Evolutionary conservation across 2,888 invertebrate species (phyloP).

Genomic region (Cheilosia grossa): DNA sequence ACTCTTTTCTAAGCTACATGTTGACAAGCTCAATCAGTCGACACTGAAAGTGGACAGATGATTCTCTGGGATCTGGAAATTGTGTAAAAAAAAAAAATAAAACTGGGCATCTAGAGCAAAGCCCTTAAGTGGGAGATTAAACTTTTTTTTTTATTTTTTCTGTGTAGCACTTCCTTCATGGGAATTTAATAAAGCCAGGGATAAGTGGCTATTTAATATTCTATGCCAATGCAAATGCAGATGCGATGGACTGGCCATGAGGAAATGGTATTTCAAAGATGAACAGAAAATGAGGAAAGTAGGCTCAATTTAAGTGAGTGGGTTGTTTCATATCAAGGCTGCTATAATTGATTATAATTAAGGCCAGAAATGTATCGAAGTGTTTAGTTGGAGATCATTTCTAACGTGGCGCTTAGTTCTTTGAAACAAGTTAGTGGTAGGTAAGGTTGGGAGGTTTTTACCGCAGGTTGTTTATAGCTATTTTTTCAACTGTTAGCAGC

Average conservation of each 20-base stretch:
- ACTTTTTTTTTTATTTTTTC: slow-evolving; percentile 18
- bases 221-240: slow-evolving; percentile 9
- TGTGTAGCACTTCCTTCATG: slow-evolving; percentile 9
- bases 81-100: background rate
- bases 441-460: too few species aligned
- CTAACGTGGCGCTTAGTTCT: too few species aligned
- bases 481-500: too few species aligned
- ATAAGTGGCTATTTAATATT: slow-evolving; percentile 43
- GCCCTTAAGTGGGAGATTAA: slow-evolving; percentile 35
- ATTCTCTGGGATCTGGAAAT: slow-evolving; percentile 18
- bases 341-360: too few species aligned
- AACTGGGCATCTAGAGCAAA: slow-evolving; percentile 63
- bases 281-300: background rate
- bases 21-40: slow-evolving; percentile 38
- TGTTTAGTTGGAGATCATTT: too few species aligned
- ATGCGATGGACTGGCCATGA: slow-evolving; percentile 9
- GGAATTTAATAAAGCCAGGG: slow-evolving; percentile 57
- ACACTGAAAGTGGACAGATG: slow-evolving; percentile 22
- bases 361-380: too few species aligned
- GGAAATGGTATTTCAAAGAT: background rate
- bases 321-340: too few species aligned
- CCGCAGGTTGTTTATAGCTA: too few species aligned
- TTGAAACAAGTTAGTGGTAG: too few species aligned
- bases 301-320: too few species aligned
- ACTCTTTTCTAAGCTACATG: slow-evolving; percentile 41